Evolutionary conservation across 2,888 invertebrate genomes (phyloP), one percentile per base, ranked within the genome.

Genomic region (Diaperis boleti): DNA sequence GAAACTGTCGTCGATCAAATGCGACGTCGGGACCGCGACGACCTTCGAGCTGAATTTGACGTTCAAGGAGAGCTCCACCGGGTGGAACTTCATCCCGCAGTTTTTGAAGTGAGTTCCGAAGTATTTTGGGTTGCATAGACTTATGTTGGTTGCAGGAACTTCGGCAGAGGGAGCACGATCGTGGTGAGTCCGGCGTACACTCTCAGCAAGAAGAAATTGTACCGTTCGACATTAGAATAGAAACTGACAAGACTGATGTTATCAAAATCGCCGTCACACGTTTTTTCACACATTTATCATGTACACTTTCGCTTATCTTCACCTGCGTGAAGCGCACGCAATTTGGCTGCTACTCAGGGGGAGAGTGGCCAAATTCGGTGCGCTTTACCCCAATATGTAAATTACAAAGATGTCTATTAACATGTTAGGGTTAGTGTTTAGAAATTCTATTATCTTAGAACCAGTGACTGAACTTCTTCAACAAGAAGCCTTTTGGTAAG

Each of bases 11-110:
- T 90, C 90, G 75, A 87, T 95, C 81, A 90, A 92, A 81, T 90
- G 92, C 78, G 94, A 95, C 83, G 91, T 92, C 49, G 88, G 87
- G 79, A 92, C 94, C 17, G 91, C 94, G 62, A 91, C 94, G 69
- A 95, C 95, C 64, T 95, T 95, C 81, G 95, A 95, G 83, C 86
- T 95, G 76, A 92, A 92, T 82, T 85, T 95, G 71, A 94, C 93
- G 49, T 85, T 96, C 70, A 92, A 92, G 81, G 94, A 94, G 80
- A 92, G 92, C 79, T 86, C 89, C 62, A 89, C 90, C 72, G 89
- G 92, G 79, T 95, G 95, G 95, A 92, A 91, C 72, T 86, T 92
- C 79, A 84, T 95, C 82, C 92, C 94, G 82, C 93, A 94, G 82
- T 92, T 95, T 83, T 86, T 95, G 82, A 93, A 92, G 93, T 93